These are phyloP conservation scores for Chiroxiphia lanceolata DNA, from an alignment of 2,797 vertebrate genomes.

Conservation along the genomic window DNA sequence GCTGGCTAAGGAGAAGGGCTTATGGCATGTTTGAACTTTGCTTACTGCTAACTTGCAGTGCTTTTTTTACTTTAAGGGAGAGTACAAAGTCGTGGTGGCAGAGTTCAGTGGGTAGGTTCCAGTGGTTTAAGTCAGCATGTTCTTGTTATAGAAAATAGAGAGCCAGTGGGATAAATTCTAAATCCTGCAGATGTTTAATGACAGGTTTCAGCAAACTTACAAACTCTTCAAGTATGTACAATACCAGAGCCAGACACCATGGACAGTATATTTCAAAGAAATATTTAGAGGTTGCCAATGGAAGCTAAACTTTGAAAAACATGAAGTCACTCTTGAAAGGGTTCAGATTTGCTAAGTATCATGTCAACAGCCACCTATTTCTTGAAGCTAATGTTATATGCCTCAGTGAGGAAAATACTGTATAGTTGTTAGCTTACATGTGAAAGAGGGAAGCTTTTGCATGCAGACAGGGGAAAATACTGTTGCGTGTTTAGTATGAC, in stretches of 20 bases:
- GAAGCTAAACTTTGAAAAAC: conserved; percentile 11
- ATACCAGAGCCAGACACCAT: neutral
- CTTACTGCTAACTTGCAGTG: neutral
- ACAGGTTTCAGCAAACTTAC: conserved; percentile 50
- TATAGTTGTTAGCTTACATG: neutral
- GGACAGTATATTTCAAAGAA: neutral
- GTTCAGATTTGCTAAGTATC: neutral
- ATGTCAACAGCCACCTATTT: neutral
- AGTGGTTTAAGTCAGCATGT: conserved; percentile 62
- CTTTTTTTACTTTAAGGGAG: neutral
- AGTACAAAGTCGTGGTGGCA: neutral
- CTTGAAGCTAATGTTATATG: neutral
- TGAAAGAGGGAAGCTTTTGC: neutral
- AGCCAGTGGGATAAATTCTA: neutral
- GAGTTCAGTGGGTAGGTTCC: conserved; percentile 1
- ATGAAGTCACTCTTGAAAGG: neutral
- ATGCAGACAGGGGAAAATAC: neutral
- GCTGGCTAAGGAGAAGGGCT: neutral
- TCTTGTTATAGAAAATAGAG: conserved; percentile 49
- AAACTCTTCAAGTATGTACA: neutral
- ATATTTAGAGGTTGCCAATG: neutral
- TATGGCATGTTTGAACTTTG: neutral
- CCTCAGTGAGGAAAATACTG: neutral
- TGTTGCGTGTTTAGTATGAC: neutral
- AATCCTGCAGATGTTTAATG: conserved; percentile 62